Evolutionary conservation across 2,113 vertebrate species (phyloP).

Genomic region (Bombycilla garrulus): DNA sequence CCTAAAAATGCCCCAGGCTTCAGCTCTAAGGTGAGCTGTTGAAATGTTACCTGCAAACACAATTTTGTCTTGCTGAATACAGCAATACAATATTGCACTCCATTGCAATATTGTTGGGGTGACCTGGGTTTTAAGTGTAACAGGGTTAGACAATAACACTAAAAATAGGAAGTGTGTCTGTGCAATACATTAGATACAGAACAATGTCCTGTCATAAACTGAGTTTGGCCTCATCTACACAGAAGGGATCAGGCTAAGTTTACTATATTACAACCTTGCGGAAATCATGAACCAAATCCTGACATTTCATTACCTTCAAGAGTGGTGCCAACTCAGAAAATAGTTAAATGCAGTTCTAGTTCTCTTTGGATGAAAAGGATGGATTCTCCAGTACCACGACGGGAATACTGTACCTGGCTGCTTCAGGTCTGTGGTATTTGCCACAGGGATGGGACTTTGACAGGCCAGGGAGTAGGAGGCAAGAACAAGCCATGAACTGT

Average conservation of each 20-base stretch:
- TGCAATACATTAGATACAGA: not conserved
- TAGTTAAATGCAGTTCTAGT: not conserved
- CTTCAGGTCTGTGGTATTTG: not conserved
- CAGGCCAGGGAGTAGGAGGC: not conserved
- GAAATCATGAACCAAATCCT: not conserved
- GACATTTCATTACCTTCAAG: not conserved
- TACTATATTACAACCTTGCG: not conserved
- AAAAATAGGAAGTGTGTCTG: not conserved
- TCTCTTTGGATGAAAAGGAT: not conserved
- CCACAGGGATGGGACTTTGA: not conserved
- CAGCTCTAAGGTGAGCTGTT: not conserved
- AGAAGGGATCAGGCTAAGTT: not conserved
- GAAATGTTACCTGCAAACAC: not conserved
- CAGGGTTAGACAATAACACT: not conserved
- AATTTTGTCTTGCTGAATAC: not conserved
- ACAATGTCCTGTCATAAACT: not conserved
- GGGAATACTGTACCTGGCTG: not conserved
- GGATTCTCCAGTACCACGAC: not conserved
- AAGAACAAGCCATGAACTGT: constrained; percentile 17
- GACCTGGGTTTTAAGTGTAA: not conserved
- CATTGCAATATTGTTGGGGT: not conserved
- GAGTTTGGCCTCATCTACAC: not conserved
- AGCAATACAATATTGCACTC: not conserved
- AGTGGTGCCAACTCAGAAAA: not conserved
- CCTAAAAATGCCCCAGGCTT: not conserved